phyloP scores from a whole-genome alignment of 2,113 vertebrate genomes.

The Paramisgurnus dabryanus region DNA sequence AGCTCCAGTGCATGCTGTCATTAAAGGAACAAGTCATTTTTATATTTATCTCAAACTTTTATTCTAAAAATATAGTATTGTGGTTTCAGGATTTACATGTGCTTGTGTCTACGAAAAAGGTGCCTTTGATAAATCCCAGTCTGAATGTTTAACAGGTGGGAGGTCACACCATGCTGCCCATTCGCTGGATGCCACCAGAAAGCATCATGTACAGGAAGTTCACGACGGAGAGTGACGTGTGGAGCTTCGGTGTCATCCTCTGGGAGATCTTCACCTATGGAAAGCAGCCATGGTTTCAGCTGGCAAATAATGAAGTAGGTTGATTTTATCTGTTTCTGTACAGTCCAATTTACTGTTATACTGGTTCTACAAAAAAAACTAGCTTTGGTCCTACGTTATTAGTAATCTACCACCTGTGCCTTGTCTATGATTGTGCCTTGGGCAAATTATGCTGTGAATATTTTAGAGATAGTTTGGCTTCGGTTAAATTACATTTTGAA shows the following conservation, averaged over 20 bases:
- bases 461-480: no score
- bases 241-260: conserved; percentile 98
- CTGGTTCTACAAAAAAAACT: neutral
- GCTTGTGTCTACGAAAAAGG: neutral
- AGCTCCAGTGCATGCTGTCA: neutral
- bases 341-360: no score
- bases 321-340: neutral
- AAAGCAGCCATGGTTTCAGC: conserved; percentile 98
- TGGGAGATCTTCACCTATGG: conserved; percentile 99
- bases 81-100: no score
- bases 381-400: neutral
- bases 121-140: neutral
- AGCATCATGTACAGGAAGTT: conserved; percentile 99
- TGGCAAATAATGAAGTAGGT: conserved; percentile 95
- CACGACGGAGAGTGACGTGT: conserved; percentile 96
- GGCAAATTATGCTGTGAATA: neutral
- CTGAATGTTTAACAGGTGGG: conserved; percentile 79
- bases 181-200: conserved; percentile 97
- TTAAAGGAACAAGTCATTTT: no score
- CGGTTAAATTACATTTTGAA: no score
- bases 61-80: no score
- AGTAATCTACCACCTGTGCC: neutral
- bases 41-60: no score
- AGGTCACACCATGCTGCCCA: conserved; percentile 97
- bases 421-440: neutral